Evolutionary conservation across 2,888 invertebrate genomes (phyloP), one percentile per base, ranked within the genome.

Genomic region (Hirtodrosophila confusa): DNA sequence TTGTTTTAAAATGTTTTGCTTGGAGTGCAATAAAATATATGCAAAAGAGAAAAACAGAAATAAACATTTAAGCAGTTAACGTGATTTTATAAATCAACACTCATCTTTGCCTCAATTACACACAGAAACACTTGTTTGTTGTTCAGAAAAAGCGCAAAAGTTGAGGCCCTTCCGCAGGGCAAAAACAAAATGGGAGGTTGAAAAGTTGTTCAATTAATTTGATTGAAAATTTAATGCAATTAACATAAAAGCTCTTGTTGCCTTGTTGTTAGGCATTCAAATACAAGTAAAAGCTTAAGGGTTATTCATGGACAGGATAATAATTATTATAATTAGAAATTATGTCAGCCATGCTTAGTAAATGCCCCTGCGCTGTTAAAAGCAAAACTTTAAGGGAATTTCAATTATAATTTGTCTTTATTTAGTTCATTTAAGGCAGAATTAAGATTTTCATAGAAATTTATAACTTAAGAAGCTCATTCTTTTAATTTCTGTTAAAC

Each of bases 181-280:
- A 37, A 40, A 5, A 48, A 44, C 29, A 29, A 47, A 41, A 40
- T 43, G 17, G 17, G 29, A 17, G 47, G 27, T 23, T 58, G 41
- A 48, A 50, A 72, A 57, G 62, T 60, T 66, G 41, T 39, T 49
- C 62, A 76, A 86, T 80, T 83, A 80, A 70, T 58, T 76, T 76
- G 69, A 84, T 83, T 80, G 69, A 73, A 80, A 73, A 68, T 66
- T 43, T 66, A 64, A 57, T 55, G 64, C 54, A 76, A 73, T 86
- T 76, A 70, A 27, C 66, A 69, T 72, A 58, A 68, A 85, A 68
- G 44, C 40, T 57, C 47, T 40, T 41, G 17, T 17, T 17, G 17
- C 17, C 2, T 17, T 17, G 17, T 17, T 17, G 17, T 17, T 17
- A 1, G 17, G 17, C 17, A 17, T 17, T 17, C 2, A 17, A 17